phyloP scores from a whole-genome alignment of 2,797 vertebrate genomes.

The Pampus argenteus region DNA sequence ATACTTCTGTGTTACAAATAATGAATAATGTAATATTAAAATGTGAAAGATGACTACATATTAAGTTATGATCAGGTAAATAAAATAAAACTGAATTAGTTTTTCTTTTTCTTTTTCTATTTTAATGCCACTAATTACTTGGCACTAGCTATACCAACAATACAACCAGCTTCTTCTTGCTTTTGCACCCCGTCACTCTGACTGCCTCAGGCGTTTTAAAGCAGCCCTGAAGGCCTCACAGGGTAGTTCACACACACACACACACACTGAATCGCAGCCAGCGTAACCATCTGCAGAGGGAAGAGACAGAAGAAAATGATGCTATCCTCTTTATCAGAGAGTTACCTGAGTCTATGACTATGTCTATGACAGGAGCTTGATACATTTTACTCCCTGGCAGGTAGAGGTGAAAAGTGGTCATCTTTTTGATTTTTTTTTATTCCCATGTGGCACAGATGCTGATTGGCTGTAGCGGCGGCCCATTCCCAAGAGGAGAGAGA shows the following conservation, averaged over 20 bases:
- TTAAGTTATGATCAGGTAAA: too few relatives aligned
- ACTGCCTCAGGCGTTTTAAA: not conserved
- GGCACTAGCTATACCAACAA: not conserved
- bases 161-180: conserved; percentile 8
- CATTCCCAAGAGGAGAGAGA: conserved; percentile 55
- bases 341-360: conserved; percentile 13
- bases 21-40: not conserved
- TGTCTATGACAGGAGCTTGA: conserved; percentile 13
- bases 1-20: too few relatives aligned
- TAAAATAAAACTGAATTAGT: too few relatives aligned
- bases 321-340: not conserved
- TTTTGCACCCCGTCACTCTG: not conserved
- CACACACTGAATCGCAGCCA: not conserved
- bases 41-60: not conserved
- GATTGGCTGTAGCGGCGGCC: conserved; percentile 63
- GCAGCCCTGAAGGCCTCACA: not conserved
- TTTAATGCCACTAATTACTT: not conserved
- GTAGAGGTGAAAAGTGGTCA: conserved; percentile 40
- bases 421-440: conserved; percentile 48
- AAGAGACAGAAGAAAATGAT: conserved; percentile 2
- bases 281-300: not conserved
- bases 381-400: conserved; percentile 24
- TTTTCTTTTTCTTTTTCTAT: too few relatives aligned
- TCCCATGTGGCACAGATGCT: conserved; percentile 34
- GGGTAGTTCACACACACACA: conserved; percentile 2